Percentiles rank a stretch among this genome's conserved stretches.
Evolutionary conservation across 1,140 invertebrate genomes (phyloP).

Genomic region (Lysiphlebus fabarum): DNA sequence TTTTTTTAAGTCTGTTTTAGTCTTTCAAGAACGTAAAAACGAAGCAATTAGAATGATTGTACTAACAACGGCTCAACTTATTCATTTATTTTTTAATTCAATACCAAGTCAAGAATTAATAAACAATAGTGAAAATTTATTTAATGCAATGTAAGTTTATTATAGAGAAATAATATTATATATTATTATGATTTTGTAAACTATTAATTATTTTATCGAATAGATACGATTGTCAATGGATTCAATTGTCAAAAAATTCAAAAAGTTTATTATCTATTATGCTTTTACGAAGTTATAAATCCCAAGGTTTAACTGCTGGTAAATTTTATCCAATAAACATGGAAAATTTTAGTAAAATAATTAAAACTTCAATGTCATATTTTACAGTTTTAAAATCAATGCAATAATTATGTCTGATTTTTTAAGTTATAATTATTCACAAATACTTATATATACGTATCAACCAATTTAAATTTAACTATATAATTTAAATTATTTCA

Average conservation of each 20-base stretch:
- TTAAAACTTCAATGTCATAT: constrained; percentile 1
- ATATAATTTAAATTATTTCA: no score
- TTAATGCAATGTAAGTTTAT: background rate
- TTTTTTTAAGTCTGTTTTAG: background rate
- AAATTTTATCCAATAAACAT: background rate
- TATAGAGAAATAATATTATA: background rate
- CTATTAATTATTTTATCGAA: background rate
- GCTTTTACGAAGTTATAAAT: constrained; percentile 3
- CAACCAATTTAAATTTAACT: no score
- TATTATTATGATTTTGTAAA: background rate
- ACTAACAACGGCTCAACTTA: background rate
- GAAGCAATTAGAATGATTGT: no score
- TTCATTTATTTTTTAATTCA: background rate
- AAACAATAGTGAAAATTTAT: background rate
- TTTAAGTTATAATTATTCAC: no score
- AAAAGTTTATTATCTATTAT: constrained; percentile 3
- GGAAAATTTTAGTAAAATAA: constrained; percentile 5
- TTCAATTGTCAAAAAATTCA: background rate
- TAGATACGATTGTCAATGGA: background rate
- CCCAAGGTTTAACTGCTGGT: background rate
- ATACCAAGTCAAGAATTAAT: background rate
- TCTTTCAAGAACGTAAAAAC: background rate
- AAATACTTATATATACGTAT: no score
- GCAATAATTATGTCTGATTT: no score
- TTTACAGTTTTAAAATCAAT: background rate